Evolutionary conservation across 2,888 invertebrate species (phyloP).

Genomic region (Petrolisthes cinctipes): DNA sequence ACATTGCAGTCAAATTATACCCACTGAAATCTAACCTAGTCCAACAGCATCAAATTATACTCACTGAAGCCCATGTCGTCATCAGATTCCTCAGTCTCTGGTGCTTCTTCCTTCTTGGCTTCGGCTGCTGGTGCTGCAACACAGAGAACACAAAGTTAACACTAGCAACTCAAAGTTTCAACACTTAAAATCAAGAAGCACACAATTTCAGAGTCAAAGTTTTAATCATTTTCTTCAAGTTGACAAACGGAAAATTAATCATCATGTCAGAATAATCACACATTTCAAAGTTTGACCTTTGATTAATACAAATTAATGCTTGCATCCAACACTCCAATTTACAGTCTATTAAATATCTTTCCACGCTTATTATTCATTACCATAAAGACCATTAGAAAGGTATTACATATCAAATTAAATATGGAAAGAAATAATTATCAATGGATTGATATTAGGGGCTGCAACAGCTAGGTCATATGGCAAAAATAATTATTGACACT

Average conservation of each 20-base stretch:
- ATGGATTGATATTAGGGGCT: too few species aligned
- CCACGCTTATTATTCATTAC: too few species aligned
- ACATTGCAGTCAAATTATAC: not conserved
- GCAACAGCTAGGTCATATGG: too few species aligned
- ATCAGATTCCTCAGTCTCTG: conserved; percentile 84
- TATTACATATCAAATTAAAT: too few species aligned
- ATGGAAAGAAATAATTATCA: too few species aligned
- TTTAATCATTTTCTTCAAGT: not conserved
- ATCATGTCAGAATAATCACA: too few species aligned
- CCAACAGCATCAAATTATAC: conserved; percentile 69
- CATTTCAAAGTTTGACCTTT: too few species aligned
- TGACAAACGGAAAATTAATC: too few species aligned
- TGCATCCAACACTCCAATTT: too few species aligned
- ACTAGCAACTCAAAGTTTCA: not conserved
- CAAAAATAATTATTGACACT: not conserved
- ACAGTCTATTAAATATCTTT: too few species aligned
- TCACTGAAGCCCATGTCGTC: conserved; percentile 94
- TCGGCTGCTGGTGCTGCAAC: conserved; percentile 42
- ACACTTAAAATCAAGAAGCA: not conserved
- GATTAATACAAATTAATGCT: too few species aligned
- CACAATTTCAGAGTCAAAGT: not conserved
- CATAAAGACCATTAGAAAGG: too few species aligned
- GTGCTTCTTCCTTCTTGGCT: conserved; percentile 78
- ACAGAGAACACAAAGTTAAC: not conserved
- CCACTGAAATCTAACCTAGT: not conserved